These are phyloP conservation scores for Drosophila hamatofila DNA, from an alignment of 2,888 invertebrate species.

Conservation along the genomic window DNA sequence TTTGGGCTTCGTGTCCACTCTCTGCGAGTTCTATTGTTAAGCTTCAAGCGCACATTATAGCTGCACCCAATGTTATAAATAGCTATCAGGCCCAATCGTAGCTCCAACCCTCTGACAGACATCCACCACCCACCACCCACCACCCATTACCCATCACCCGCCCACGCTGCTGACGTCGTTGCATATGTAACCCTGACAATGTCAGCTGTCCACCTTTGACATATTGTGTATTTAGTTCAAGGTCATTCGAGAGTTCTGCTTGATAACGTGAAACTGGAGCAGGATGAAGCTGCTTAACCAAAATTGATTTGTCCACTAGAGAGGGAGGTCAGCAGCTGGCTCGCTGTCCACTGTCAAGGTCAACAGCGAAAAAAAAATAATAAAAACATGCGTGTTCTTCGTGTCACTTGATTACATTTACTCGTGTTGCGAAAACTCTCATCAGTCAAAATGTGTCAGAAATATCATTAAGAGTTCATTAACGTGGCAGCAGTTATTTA, in stretches of 20 bases:
- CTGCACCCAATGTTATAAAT: constrained; percentile 9
- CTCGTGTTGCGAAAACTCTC: constrained; percentile 32
- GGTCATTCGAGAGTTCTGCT: constrained; percentile 59
- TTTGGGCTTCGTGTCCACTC: not conserved
- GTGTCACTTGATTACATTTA: constrained; percentile 32
- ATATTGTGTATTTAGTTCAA: constrained; percentile 66
- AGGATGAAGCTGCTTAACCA: constrained; percentile 22
- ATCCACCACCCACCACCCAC: not conserved
- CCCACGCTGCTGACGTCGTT: constrained; percentile 61
- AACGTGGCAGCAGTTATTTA: constrained; percentile 44
- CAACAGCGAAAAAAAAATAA: not conserved
- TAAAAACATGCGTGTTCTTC: not conserved
- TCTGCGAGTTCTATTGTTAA: not conserved
- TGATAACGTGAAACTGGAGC: constrained; percentile 28
- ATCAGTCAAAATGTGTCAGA: constrained; percentile 18
- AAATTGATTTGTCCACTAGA: not conserved
- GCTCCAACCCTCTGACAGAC: not conserved
- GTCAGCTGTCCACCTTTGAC: constrained; percentile 33
- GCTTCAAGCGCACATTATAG: constrained; percentile 13
- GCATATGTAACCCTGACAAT: constrained; percentile 49
- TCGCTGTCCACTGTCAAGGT: constrained; percentile 38
- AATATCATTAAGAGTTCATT: constrained; percentile 43
- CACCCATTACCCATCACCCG: constrained; percentile 5
- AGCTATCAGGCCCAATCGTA: not conserved
- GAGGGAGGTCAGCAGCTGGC: not conserved